phyloP scores from a whole-genome alignment of 2,888 invertebrate species.

The Tachina lurida region DNA sequence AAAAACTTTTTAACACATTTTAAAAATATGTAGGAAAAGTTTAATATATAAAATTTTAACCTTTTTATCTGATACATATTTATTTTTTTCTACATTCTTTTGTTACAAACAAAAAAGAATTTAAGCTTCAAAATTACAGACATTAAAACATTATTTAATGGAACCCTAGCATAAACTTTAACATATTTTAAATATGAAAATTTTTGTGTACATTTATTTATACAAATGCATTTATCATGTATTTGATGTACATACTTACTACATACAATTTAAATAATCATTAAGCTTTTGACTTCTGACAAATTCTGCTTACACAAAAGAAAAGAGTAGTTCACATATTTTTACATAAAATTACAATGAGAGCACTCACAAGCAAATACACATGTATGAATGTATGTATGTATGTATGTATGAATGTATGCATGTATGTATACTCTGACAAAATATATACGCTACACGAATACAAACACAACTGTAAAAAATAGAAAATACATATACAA shows the following conservation, averaged over 20 bases:
- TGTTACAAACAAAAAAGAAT: not conserved
- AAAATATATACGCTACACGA: constrained; percentile 25
- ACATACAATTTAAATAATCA: constrained; percentile 41
- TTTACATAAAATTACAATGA: constrained; percentile 35
- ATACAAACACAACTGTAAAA: constrained; percentile 35
- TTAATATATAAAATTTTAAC: not conserved
- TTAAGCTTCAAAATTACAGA: not conserved
- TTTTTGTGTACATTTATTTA: not conserved
- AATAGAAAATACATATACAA: constrained; percentile 21
- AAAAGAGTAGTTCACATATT: constrained; percentile 18
- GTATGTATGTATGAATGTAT: not conserved
- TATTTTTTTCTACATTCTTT: not conserved
- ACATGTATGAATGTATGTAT: not conserved
- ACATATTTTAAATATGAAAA: not conserved
- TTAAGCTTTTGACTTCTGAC: constrained; percentile 51
- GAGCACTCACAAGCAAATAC: not conserved
- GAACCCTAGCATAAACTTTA: not conserved
- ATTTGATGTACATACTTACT: not conserved
- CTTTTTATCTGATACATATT: not conserved
- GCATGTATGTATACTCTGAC: not conserved
- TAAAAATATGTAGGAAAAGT: not conserved
- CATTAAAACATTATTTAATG: constrained; percentile 13
- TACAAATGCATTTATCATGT: not conserved
- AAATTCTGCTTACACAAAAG: constrained; percentile 12
- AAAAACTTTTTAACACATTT: constrained; percentile 19